Evolutionary conservation across 2,888 invertebrate species (phyloP).

Genomic region (Lasioglossum leucozonium): DNA sequence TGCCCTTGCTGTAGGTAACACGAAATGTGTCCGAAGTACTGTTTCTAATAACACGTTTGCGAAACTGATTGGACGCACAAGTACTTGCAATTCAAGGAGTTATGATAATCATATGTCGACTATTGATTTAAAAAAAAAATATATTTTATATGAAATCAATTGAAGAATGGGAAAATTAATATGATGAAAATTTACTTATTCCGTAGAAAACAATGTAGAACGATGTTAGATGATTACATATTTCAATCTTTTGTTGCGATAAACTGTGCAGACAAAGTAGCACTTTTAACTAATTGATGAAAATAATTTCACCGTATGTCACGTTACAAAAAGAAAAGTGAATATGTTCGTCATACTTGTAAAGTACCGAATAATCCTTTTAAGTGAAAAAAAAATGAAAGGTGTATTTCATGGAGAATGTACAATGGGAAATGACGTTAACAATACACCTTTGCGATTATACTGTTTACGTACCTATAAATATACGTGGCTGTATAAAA

Average conservation of each 20-base stretch:
- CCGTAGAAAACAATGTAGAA: too few relatives aligned
- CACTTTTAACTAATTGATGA: too few relatives aligned
- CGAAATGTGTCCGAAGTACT: not conserved
- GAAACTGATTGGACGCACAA: conserved; percentile 6
- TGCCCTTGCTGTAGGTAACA: not conserved
- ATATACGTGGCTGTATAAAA: conserved; percentile 5
- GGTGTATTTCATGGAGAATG: conserved; percentile 39
- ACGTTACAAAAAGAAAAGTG: not conserved
- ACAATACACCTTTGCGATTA: conserved; percentile 52
- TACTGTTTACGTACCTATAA: conserved; percentile 33
- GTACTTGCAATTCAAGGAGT: not conserved
- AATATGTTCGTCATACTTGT: not conserved
- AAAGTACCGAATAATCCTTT: conserved; percentile 14
- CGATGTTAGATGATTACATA: too few relatives aligned
- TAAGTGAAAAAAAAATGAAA: conserved; percentile 51
- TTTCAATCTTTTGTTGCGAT: too few relatives aligned
- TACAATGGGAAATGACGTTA: conserved; percentile 25
- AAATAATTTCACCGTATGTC: not conserved
- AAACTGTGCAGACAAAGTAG: too few relatives aligned
- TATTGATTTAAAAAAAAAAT: not conserved
- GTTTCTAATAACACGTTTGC: not conserved
- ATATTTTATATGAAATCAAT: not conserved
- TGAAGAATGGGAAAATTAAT: too few relatives aligned
- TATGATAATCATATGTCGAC: not conserved
- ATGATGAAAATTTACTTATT: too few relatives aligned